Evolutionary conservation across 2,888 invertebrate genomes (phyloP).

Genomic region (Brachynemurus nebulosus): DNA sequence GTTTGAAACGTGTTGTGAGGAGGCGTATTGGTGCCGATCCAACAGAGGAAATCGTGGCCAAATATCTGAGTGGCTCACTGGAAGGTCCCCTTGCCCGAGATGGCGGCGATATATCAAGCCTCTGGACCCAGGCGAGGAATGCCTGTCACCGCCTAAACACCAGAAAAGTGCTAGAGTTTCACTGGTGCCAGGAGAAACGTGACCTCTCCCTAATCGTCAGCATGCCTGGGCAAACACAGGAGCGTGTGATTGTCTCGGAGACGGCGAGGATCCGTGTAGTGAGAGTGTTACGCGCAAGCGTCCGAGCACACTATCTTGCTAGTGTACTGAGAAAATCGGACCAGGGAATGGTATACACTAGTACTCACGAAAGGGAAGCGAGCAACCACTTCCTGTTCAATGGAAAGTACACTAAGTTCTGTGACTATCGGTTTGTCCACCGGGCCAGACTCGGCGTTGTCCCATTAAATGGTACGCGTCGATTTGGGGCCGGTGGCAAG

Average conservation of each 20-base stretch:
- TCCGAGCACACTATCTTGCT: slow-evolving; percentile 5
- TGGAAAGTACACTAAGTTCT: slow-evolving; percentile 22
- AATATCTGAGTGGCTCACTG: slow-evolving; percentile 19
- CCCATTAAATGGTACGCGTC: slow-evolving; percentile 12
- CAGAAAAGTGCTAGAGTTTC: slow-evolving; percentile 15
- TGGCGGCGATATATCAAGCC: slow-evolving; percentile 12
- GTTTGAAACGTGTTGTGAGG: slow-evolving; percentile 16
- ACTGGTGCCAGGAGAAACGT: slow-evolving; percentile 12
- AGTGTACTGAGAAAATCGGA: slow-evolving; percentile 15
- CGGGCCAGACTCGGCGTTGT: slow-evolving; percentile 21
- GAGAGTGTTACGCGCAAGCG: slow-evolving; percentile 1
- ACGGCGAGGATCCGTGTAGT: slow-evolving; percentile 6
- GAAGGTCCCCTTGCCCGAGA: slow-evolving; percentile 16
- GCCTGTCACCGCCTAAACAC: slow-evolving; percentile 14
- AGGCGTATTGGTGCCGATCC: slow-evolving; percentile 12
- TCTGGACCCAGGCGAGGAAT: slow-evolving; percentile 19
- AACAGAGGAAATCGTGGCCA: slow-evolving; percentile 16
- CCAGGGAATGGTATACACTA: slow-evolving; percentile 22
- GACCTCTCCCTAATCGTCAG: slow-evolving; percentile 12
- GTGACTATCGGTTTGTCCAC: slow-evolving; percentile 29
- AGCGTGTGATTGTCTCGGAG: slow-evolving; percentile 13
- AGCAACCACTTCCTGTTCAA: slow-evolving; percentile 23
- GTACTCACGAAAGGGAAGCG: slow-evolving; percentile 11
- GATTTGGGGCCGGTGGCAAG: slow-evolving; percentile 10
- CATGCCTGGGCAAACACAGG: slow-evolving; percentile 11